phyloP scores from a whole-genome alignment of 2,797 vertebrate genomes.

The Sarcoramphus papa region DNA sequence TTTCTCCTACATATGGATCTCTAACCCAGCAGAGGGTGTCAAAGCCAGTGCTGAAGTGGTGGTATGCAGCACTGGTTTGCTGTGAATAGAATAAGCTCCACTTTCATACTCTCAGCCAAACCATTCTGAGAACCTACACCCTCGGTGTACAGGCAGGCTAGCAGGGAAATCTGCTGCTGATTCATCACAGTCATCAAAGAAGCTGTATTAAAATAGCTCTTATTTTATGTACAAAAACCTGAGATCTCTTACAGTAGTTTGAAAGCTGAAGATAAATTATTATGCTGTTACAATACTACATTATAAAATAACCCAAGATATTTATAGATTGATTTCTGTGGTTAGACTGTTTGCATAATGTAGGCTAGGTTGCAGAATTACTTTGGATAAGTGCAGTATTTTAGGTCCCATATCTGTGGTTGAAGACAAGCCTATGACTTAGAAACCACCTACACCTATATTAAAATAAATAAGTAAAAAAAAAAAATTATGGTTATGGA shows the following conservation, averaged over 20 bases:
- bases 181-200: background rate
- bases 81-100: background rate
- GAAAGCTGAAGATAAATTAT: background rate
- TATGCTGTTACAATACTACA: background rate
- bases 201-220: background rate
- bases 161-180: background rate
- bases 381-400: background rate
- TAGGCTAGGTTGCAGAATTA: background rate
- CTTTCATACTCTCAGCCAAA: background rate
- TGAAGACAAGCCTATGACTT: background rate
- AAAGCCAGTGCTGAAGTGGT: background rate
- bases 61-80: background rate
- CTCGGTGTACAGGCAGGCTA: background rate
- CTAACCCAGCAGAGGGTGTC: background rate
- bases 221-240: background rate
- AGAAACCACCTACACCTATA: background rate
- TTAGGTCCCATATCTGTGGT: background rate
- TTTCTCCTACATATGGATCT: background rate
- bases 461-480: background rate
- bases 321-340: background rate
- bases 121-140: background rate
- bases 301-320: background rate
- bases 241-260: background rate
- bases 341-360: background rate
- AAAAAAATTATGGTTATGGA: background rate